Conservation (phyloP, 92 coral and sea anemone genomes). For the Blastomussa wellsi region DNA sequence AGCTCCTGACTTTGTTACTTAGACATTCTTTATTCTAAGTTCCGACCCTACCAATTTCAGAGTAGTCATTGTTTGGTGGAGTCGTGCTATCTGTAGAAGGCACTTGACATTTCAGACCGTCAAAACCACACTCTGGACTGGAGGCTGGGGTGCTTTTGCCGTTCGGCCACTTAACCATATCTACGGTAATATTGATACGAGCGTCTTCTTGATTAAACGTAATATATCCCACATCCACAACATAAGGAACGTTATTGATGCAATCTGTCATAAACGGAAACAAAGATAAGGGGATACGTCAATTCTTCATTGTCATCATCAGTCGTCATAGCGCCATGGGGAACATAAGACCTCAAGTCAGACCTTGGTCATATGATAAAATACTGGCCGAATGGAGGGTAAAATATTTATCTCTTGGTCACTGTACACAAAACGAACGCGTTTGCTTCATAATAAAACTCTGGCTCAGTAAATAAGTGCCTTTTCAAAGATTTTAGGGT, state of each 20-base stretch:
- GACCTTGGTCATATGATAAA: background rate
- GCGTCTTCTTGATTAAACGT: slow-evolving; percentile 40
- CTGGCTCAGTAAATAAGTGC: background rate
- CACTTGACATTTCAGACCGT: slow-evolving; percentile 42
- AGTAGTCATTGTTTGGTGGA: background rate
- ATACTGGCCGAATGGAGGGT: background rate
- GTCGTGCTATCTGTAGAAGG: background rate
- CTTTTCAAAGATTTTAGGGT: too few relatives aligned
- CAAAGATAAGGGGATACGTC: background rate
- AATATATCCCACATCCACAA: slow-evolving; percentile 1
- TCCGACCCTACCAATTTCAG: slow-evolving; percentile 2
- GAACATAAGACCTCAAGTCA: too few relatives aligned
- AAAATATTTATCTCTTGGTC: background rate
- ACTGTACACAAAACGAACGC: background rate
- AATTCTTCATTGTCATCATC: background rate
- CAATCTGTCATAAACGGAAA: slow-evolving; percentile 7
- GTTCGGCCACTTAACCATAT: slow-evolving; percentile 52
- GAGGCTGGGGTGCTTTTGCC: slow-evolving; percentile 30
- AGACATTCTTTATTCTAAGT: background rate
- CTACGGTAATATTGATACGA: slow-evolving; percentile 11
- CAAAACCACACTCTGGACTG: slow-evolving; percentile 57
- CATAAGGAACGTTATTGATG: background rate
- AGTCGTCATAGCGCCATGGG: too few relatives aligned
- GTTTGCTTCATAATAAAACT: too few relatives aligned
- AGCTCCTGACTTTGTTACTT: too few relatives aligned